Evolutionary conservation across 2,113 vertebrate genomes (phyloP).

Genomic region (Damaliscus lunatus): DNA sequence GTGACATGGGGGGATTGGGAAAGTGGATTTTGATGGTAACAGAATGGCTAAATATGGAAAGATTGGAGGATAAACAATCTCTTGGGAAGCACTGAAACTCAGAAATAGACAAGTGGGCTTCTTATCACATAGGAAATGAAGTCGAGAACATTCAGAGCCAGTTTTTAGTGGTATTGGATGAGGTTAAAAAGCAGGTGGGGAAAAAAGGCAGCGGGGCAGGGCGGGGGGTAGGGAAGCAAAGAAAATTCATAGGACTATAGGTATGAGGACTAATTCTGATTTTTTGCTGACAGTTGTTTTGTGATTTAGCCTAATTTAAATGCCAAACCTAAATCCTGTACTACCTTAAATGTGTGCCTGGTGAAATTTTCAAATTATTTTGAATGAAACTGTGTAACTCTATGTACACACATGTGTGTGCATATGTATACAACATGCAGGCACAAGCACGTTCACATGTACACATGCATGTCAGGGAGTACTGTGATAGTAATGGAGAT

Average conservation of each 20-base stretch:
- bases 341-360: background rate
- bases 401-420: background rate
- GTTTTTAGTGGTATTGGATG: background rate
- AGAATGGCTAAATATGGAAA: background rate
- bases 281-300: background rate
- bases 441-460: background rate
- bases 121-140: background rate
- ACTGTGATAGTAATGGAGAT: background rate
- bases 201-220: fast-evolving
- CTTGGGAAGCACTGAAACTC: background rate
- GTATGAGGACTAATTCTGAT: background rate
- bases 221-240: background rate
- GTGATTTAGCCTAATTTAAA: background rate
- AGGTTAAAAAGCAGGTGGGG: background rate
- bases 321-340: background rate
- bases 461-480: background rate
- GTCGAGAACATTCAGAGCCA: background rate
- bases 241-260: background rate
- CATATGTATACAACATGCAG: too few species aligned
- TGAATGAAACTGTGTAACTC: background rate
- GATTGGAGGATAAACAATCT: background rate
- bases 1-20: background rate
- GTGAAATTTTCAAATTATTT: background rate
- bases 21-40: background rate
- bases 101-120: background rate